Evolutionary conservation across 2,797 vertebrate species (phyloP).

Genomic region (Gymnoscopelus braueri): DNA sequence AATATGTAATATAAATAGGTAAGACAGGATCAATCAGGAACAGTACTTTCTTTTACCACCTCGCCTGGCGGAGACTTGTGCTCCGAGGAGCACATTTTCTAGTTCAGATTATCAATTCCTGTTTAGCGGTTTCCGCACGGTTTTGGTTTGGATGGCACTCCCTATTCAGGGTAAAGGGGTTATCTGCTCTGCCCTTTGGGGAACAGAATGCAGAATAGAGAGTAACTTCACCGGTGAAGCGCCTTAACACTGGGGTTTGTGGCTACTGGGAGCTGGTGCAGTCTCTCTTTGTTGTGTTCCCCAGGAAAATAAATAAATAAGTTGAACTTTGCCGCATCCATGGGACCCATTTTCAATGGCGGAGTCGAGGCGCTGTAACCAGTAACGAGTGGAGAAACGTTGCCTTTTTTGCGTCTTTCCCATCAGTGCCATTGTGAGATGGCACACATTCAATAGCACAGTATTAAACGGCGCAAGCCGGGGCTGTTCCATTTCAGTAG

Average conservation of each 20-base stretch:
- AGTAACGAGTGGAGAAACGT: slow-evolving; percentile 47
- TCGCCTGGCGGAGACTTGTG: too few species aligned
- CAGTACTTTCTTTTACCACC: too few species aligned
- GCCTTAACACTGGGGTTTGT: background rate
- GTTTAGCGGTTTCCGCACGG: slow-evolving; percentile 10
- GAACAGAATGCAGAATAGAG: background rate
- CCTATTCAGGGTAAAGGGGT: background rate
- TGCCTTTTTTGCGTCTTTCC: slow-evolving; percentile 56
- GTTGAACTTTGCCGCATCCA: slow-evolving; percentile 36
- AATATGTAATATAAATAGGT: too few species aligned
- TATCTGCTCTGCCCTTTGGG: slow-evolving; percentile 2
- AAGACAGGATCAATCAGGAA: too few species aligned
- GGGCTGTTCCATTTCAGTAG: slow-evolving; percentile 73
- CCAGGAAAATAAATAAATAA: slow-evolving; percentile 7
- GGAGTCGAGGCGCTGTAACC: slow-evolving; percentile 30
- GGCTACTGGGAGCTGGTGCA: slow-evolving; percentile 11
- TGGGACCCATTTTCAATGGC: slow-evolving; percentile 34
- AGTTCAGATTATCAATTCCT: slow-evolving; percentile 27
- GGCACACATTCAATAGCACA: slow-evolving; percentile 58
- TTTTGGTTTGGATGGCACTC: slow-evolving; percentile 3
- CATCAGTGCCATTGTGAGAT: slow-evolving; percentile 54
- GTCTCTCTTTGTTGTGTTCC: slow-evolving; percentile 25
- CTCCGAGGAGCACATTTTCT: too few species aligned
- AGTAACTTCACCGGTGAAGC: too few species aligned
- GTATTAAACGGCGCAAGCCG: slow-evolving; percentile 66